Conservation (phyloP, 2,113 vertebrate genomes). For the Zosterops hypoxanthus region DNA sequence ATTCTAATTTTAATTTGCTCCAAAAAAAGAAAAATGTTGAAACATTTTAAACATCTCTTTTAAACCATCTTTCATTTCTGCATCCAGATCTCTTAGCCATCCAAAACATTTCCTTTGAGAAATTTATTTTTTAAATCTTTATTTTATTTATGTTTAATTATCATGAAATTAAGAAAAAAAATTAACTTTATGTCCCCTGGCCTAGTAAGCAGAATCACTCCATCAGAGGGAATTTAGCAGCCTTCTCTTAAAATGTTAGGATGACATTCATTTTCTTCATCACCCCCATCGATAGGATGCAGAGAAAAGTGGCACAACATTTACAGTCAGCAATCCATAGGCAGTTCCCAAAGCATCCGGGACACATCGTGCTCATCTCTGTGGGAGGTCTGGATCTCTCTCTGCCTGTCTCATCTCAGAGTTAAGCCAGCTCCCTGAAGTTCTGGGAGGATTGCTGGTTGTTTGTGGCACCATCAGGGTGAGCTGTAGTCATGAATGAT, state of each 20-base stretch:
- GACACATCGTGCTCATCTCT: neutral
- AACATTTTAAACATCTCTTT: neutral
- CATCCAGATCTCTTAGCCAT: neutral
- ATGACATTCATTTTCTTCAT: neutral
- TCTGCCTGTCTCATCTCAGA: neutral
- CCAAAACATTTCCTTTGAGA: neutral
- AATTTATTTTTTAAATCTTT: neutral
- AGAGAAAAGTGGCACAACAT: neutral
- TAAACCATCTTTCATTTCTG: neutral
- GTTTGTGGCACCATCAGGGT: neutral
- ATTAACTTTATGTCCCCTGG: neutral
- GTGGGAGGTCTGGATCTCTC: neutral
- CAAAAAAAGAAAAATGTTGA: neutral
- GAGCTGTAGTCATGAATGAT: accelerated
- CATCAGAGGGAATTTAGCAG: neutral
- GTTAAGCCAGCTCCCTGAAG: neutral
- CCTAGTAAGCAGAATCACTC: neutral
- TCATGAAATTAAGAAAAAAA: neutral
- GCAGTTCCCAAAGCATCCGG: neutral
- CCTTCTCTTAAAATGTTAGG: neutral
- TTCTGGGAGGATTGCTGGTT: neutral
- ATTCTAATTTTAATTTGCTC: neutral
- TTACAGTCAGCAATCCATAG: neutral
- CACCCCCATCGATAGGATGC: accelerated
- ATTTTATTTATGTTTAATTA: conserved; percentile 6